phyloP scores from a whole-genome alignment of 2,888 invertebrate species.

The Zonitis immaculata region DNA sequence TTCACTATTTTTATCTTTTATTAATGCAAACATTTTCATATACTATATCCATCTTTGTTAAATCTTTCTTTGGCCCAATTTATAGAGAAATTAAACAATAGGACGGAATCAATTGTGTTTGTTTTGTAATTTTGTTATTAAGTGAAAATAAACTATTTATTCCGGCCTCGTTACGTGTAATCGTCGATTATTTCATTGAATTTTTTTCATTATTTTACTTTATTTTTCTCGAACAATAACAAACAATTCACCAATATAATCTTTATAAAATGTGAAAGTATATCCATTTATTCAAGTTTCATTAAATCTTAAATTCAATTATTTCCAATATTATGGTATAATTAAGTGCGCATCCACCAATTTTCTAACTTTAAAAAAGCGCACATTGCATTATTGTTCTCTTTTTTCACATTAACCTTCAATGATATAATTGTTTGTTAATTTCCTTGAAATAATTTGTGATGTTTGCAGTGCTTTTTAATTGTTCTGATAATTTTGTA shows the following conservation, averaged over 20 bases:
- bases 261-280: not conserved
- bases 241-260: not conserved
- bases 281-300: not conserved
- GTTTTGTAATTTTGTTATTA: slow-evolving; percentile 20
- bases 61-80: slow-evolving; percentile 48
- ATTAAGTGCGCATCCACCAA: not conserved
- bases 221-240: too few species aligned
- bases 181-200: slow-evolving; percentile 14
- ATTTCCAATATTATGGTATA: too few species aligned
- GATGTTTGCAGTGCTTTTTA: slow-evolving; percentile 12
- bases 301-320: too few species aligned
- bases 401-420: slow-evolving; percentile 9
- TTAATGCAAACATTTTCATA: slow-evolving; percentile 27
- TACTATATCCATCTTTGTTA: slow-evolving; percentile 32
- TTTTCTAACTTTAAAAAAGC: not conserved
- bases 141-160: slow-evolving; percentile 15
- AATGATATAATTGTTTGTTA: slow-evolving; percentile 16
- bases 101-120: slow-evolving; percentile 14
- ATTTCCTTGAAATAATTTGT: slow-evolving; percentile 19
- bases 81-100: slow-evolving; percentile 45
- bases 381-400: not conserved
- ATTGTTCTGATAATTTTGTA: slow-evolving; percentile 21
- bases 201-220: not conserved
- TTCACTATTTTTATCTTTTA: slow-evolving; percentile 37
- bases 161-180: slow-evolving; percentile 12